Base-by-base conservation (phyloP, 2,888 invertebrate species). In the Tetrapedia diversipes region DNA sequence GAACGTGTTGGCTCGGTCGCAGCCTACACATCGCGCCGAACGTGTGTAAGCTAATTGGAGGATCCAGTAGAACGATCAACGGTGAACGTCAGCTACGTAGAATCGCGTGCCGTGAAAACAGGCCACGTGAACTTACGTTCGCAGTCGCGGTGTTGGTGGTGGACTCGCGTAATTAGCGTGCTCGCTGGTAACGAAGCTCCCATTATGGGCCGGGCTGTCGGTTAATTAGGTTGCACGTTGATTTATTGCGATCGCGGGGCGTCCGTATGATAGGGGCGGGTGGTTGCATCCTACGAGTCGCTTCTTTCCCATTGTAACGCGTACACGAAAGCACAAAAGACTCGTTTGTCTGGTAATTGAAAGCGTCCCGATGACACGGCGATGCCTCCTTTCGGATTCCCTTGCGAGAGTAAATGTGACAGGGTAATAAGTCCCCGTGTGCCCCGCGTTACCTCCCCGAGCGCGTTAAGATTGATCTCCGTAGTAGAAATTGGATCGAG, bases 191-290 rank as follows among this genome's bases (percentile, higher is more conserved):
- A 89, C 87, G 86, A 87, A 87, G 84, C 86, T 84, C 84, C 71
- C 86, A 89, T 89, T 89, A 88, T 86, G 80, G 84, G 79, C 80
- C 51, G 81, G 86, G 84, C 80, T 84, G 85, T 83, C 84, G 83
- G 86, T 87, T 90, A 90, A 90, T 90, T 89, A 89, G 87, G 86
- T 86, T 87, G 86, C 84, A 53, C 78, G 80, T 85, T 89, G 89
- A 90, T 90, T 90, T 89, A 89, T 89, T 81, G 80, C 86, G 80
- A 86, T 84, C 75, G 77, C 64, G 79, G 75, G 81, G 80, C 82
- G 82, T 71, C 71, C 69, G 71, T 59, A 65, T 41, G 75, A 75
- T 64, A 60, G 68, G 61, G 69, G 54, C 69, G 72, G 71, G 61
- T 68, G 73, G 63, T 59, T 67, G 56, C 74, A 29, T 61, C 45